Percentiles rank a stretch among this genome's conserved stretches.
Conservation (phyloP, 1,140 invertebrate genomes). For the Drosophila saltans region DNA sequence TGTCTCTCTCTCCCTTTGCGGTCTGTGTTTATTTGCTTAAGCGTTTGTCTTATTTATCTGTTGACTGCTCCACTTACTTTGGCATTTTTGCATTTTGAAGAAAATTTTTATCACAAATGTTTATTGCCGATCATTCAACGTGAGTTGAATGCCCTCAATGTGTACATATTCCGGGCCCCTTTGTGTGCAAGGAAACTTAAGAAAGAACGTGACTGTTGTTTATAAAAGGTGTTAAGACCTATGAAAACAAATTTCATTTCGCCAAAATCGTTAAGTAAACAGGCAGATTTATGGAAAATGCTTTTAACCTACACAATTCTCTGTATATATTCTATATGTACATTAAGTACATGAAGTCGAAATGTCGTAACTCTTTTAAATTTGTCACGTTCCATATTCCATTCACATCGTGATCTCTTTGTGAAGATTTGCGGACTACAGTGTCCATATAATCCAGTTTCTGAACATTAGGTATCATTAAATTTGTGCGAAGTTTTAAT, state of each 20-base stretch:
- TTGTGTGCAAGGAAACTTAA: conserved; percentile 17
- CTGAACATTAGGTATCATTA: too few relatives aligned
- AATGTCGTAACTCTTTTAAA: too few relatives aligned
- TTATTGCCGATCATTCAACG: conserved; percentile 35
- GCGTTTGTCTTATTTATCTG: conserved; percentile 37
- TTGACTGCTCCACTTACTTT: conserved; percentile 44
- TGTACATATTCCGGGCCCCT: background rate
- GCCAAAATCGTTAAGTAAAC: conserved; percentile 41
- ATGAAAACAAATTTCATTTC: conserved; percentile 26
- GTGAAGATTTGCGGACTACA: too few relatives aligned
- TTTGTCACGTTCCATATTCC: too few relatives aligned
- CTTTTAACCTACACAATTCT: background rate
- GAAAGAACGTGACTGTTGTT: conserved; percentile 47
- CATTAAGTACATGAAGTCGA: too few relatives aligned
- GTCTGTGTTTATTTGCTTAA: conserved; percentile 34
- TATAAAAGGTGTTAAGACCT: conserved; percentile 35
- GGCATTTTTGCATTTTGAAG: conserved; percentile 36
- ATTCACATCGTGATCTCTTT: too few relatives aligned
- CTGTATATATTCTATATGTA: too few relatives aligned
- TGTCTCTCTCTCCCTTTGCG: background rate
- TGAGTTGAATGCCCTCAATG: conserved; percentile 50
- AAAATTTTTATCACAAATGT: conserved; percentile 39
- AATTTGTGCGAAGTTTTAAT: too few relatives aligned
- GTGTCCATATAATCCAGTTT: too few relatives aligned
- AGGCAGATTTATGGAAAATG: conserved; percentile 1